A percentile compares a stretch with the other conserved stretches of the same genome.
Evolutionary conservation across 2,888 invertebrate genomes (phyloP).

Genomic region (Drosophila buzzatii): DNA sequence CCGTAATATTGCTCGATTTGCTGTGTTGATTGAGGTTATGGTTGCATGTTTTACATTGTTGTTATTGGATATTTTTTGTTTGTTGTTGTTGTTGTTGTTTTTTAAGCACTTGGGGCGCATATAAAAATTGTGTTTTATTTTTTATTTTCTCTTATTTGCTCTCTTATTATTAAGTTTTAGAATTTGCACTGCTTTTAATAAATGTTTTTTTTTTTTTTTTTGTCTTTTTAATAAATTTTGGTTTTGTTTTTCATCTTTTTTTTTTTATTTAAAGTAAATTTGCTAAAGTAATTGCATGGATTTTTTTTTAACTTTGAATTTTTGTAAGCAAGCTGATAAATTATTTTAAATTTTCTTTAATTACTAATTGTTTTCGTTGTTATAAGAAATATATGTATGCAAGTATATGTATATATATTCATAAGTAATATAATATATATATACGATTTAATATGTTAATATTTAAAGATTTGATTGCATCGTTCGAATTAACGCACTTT

Average conservation of each 20-base stretch:
- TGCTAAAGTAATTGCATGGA: conserved; percentile 73
- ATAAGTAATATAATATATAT: conserved; percentile 25
- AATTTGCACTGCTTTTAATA: conserved; percentile 44
- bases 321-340: conserved; percentile 60
- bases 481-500: conserved; percentile 70
- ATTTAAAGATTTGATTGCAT: conserved; percentile 72
- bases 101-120: conserved; percentile 76
- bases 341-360: conserved; percentile 18
- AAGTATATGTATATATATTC: conserved; percentile 22
- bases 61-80: conserved; percentile 26
- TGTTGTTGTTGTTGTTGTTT: conserved; percentile 48
- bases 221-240: conserved; percentile 15
- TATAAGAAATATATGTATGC: conserved; percentile 64
- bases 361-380: conserved; percentile 41
- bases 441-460: conserved; percentile 30
- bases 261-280: conserved; percentile 65
- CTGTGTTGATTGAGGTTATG: conserved; percentile 60
- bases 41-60: conserved; percentile 45
- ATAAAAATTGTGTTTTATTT: conserved; percentile 41
- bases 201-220: conserved; percentile 14
- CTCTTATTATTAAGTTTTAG: conserved; percentile 18
- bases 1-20: conserved; percentile 74
- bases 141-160: conserved; percentile 10
- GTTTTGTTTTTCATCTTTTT: neutral
- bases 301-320: conserved; percentile 8